These are phyloP conservation scores for Xyliphius kryptos DNA, from an alignment of 2,113 vertebrate genomes.

Conservation along the genomic window DNA sequence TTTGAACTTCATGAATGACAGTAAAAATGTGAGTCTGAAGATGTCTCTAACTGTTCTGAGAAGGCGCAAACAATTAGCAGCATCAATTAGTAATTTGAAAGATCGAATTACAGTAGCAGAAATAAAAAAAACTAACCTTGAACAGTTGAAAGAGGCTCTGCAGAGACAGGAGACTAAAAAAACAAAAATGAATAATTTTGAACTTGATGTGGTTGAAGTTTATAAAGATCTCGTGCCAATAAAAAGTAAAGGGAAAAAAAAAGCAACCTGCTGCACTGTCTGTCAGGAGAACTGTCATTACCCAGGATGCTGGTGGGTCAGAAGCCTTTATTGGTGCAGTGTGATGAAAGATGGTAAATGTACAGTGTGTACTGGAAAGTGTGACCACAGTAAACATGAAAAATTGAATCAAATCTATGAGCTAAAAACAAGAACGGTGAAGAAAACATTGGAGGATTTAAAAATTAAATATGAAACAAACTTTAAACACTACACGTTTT, in stretches of 20 bases:
- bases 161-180: not conserved
- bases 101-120: not conserved
- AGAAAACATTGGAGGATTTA: not conserved
- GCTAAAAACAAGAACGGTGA: not conserved
- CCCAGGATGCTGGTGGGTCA: slow-evolving; percentile 18
- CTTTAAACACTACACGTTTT: not conserved
- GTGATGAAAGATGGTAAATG: slow-evolving; percentile 11
- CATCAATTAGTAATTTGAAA: not conserved
- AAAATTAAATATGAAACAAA: not conserved
- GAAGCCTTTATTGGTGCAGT: not conserved
- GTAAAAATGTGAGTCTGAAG: not conserved
- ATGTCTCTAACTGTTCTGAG: slow-evolving; percentile 12
- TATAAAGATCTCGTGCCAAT: slow-evolving; percentile 4
- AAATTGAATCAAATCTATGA: slow-evolving; percentile 5
- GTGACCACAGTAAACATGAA: slow-evolving; percentile 10
- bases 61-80: slow-evolving; percentile 1
- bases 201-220: not conserved
- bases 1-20: not conserved
- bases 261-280: slow-evolving; percentile 16
- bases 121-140: not conserved
- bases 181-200: not conserved
- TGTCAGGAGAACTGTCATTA: slow-evolving; percentile 33
- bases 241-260: not conserved
- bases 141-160: not conserved
- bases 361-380: slow-evolving; percentile 18